Evolutionary conservation across 2,797 vertebrate species (phyloP).

Genomic region (Pachyuromys duprasi): DNA sequence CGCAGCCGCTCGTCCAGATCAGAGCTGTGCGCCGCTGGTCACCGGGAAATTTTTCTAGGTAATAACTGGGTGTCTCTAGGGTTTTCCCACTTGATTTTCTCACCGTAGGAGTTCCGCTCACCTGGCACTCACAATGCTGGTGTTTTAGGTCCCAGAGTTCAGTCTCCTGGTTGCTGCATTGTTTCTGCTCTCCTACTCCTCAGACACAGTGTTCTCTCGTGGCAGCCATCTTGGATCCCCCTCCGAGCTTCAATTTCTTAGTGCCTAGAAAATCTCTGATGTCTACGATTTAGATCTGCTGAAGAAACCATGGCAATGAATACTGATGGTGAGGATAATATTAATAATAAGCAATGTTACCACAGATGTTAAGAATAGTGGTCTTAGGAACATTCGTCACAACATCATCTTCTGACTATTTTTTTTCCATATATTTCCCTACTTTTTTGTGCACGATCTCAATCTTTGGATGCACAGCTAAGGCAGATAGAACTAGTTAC

Average conservation of each 20-base stretch:
- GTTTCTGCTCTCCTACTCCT: too few relatives aligned
- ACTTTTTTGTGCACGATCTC: neutral
- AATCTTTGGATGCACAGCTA: neutral
- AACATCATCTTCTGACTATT: neutral
- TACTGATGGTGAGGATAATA: neutral
- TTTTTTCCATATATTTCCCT: neutral
- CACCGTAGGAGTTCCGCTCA: too few relatives aligned
- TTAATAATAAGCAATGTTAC: neutral
- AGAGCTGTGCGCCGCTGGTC: too few relatives aligned
- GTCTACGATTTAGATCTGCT: neutral
- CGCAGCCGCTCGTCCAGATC: too few relatives aligned
- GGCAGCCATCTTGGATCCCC: too few relatives aligned
- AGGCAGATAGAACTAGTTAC: neutral
- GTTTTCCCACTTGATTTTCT: too few relatives aligned
- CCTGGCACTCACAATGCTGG: too few relatives aligned
- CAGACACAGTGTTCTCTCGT: too few relatives aligned
- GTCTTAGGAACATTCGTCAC: neutral
- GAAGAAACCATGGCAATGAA: neutral
- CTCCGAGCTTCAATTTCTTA: neutral
- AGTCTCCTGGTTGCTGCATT: too few relatives aligned
- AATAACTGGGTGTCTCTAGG: too few relatives aligned
- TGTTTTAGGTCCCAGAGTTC: too few relatives aligned
- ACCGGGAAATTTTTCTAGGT: too few relatives aligned
- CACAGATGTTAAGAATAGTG: neutral
- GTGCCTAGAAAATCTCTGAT: neutral